Evolutionary conservation across 2,797 vertebrate genomes (phyloP), one percentile per base, ranked within the genome.

Genomic region (Anabacerthia variegaticeps): DNA sequence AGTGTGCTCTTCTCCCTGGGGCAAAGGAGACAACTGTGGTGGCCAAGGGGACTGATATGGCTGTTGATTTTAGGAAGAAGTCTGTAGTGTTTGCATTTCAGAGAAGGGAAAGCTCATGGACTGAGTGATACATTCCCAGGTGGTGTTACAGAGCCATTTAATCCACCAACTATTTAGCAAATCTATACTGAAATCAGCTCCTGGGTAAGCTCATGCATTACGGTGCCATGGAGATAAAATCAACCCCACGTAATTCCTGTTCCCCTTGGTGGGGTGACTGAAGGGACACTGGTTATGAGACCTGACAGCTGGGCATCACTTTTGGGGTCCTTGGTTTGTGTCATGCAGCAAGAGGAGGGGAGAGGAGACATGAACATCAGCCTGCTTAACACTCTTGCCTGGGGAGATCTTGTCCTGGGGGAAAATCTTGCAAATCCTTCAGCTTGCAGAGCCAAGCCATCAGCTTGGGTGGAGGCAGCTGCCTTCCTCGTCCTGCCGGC

Each of bases 391-490:
- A 7, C 28, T 71, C 20, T 13, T 52, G 44, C 36, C 67, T 39
- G 9, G 10, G 10, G 39, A 44, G 13, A n/a, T 12, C 34, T 58
- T n/a, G 13, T 74, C 65, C 49, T 14, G 24, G 8, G 58, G 54
- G 20, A 62, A 72, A 89, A 56, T 22, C 72, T 55, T 85, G 75
- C 58, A 49, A 85, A 83, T 24, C 76, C 55, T 24, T 5, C 78
- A 76, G 28, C 22, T 37, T 43, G 51, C 78, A 30, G 71, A 89
- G 63, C 68, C 88, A 69, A 20, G 46, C 37, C 37, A 2, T 71
- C n/a, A 27, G 19, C 71, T 91, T 7, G 0, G 0, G 0, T 1
- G 1, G 54, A 71, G 74, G 28, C 56, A 78, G 71, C 58, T 59
- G 39, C 88, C 61, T 62, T 46, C 49, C 41, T 34, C 3, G 23